phyloP scores from a whole-genome alignment of 2,797 vertebrate genomes.

The Enteromius treurensis region DNA sequence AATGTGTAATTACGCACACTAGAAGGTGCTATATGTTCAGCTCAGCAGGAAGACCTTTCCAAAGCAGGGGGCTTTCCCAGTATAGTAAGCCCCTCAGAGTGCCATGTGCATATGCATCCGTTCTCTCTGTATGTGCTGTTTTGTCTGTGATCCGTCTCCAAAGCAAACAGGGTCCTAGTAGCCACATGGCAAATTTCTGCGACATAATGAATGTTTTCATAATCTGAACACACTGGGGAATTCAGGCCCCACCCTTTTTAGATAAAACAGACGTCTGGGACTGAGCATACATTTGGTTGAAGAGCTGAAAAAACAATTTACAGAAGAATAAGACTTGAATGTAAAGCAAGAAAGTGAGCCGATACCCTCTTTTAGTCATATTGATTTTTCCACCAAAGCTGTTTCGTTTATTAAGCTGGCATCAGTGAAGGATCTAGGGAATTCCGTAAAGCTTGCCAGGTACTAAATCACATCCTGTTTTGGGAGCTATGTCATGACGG shows the following conservation, averaged over 20 bases:
- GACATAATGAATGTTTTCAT: conserved; percentile 33
- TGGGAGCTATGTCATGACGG: background rate
- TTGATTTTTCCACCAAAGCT: conserved; percentile 20
- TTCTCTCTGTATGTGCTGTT: conserved; percentile 24
- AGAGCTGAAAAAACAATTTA: background rate
- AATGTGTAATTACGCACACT: conserved; percentile 40
- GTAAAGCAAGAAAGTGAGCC: background rate
- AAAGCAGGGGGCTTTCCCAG: conserved; percentile 54
- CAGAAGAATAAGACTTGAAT: background rate
- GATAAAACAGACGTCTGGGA: background rate
- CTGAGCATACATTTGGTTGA: background rate
- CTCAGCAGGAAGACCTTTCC: background rate
- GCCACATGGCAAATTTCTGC: conserved; percentile 35
- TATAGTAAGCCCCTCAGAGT: conserved; percentile 14
- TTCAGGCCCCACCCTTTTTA: conserved; percentile 15
- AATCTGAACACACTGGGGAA: background rate
- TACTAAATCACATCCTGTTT: conserved; percentile 42
- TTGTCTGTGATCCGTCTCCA: conserved; percentile 48
- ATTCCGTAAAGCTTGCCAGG: conserved; percentile 32
- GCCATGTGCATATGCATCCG: conserved; percentile 20
- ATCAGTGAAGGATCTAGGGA: conserved; percentile 19
- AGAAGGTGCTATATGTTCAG: conserved; percentile 48
- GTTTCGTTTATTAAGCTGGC: conserved; percentile 34
- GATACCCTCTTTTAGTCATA: background rate
- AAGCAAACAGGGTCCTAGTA: conserved; percentile 48